Conservation (phyloP, 2,797 vertebrate species). For the Fundulus diaphanus region DNA sequence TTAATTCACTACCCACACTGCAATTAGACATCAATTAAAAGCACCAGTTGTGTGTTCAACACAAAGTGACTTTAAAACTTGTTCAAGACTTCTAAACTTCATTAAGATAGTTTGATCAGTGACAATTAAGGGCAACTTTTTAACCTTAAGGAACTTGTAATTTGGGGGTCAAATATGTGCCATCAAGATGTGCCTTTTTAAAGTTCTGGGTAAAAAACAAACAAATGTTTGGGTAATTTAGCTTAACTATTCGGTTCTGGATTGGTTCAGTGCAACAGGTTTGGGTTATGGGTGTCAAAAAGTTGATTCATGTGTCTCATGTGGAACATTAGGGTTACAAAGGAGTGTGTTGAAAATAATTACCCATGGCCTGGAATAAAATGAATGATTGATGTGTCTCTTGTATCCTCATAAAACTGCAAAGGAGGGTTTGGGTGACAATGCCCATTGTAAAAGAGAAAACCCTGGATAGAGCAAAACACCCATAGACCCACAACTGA, state of each 20-base stretch:
- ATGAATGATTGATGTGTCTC: neutral
- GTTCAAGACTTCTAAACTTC: conserved; percentile 21
- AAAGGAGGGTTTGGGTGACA: neutral
- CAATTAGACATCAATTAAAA: conserved; percentile 76
- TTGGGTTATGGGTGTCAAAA: neutral
- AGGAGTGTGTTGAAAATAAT: neutral
- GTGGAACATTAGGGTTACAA: too few relatives aligned
- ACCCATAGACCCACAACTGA: neutral
- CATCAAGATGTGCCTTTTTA: neutral
- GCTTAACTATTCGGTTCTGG: neutral
- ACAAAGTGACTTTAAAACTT: conserved; percentile 35
- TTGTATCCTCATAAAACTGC: neutral
- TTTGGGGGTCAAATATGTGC: neutral
- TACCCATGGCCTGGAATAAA: neutral
- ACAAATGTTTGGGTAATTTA: neutral
- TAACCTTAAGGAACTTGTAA: neutral
- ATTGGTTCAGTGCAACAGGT: neutral
- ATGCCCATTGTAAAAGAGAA: neutral
- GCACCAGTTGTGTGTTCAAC: conserved; percentile 49
- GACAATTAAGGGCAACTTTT: conserved; percentile 15
- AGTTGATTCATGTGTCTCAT: neutral
- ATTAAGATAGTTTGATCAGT: conserved; percentile 10
- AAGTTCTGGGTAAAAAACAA: neutral
- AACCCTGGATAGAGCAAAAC: neutral
- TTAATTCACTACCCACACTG: conserved; percentile 65